These are phyloP conservation scores for Varanus salvator DNA, from an alignment of 2,113 vertebrate species.

Conservation along the genomic window DNA sequence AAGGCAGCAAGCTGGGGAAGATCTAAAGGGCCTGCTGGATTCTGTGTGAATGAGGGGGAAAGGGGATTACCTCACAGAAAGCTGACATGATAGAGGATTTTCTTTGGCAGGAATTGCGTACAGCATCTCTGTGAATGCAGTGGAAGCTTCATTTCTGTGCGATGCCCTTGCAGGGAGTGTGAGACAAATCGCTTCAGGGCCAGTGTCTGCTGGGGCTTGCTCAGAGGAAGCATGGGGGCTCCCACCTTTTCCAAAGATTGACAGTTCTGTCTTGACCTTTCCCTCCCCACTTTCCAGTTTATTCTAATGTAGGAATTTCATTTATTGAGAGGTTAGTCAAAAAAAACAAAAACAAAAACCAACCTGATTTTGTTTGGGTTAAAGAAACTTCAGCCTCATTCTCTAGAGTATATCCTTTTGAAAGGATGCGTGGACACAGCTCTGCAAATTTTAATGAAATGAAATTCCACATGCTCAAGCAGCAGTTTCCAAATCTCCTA, in stretches of 20 bases:
- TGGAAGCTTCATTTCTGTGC: neutral
- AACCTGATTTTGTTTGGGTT: neutral
- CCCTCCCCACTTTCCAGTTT: neutral
- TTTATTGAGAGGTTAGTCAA: neutral
- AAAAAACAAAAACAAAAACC: too few relatives aligned
- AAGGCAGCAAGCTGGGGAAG: too few relatives aligned
- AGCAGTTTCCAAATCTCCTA: neutral
- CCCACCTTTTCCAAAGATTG: conserved; percentile 37
- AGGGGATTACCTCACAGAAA: conserved; percentile 24
- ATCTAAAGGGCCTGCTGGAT: neutral
- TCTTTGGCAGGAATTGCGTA: conserved; percentile 8
- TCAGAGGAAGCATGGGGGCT: conserved; percentile 41
- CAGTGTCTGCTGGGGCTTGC: conserved; percentile 55
- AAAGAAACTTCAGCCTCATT: neutral
- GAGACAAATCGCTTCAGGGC: conserved; percentile 41
- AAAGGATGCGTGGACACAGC: neutral
- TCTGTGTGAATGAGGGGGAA: accelerated
- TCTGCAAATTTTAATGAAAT: neutral
- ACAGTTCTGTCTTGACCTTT: neutral
- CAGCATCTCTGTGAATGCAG: neutral
- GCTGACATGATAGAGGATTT: neutral
- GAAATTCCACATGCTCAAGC: neutral
- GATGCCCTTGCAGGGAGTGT: neutral
- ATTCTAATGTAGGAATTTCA: too few relatives aligned
- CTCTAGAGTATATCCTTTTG: neutral